phyloP scores from a whole-genome alignment of 2,888 invertebrate genomes.

The Microplitis deprimator region DNA sequence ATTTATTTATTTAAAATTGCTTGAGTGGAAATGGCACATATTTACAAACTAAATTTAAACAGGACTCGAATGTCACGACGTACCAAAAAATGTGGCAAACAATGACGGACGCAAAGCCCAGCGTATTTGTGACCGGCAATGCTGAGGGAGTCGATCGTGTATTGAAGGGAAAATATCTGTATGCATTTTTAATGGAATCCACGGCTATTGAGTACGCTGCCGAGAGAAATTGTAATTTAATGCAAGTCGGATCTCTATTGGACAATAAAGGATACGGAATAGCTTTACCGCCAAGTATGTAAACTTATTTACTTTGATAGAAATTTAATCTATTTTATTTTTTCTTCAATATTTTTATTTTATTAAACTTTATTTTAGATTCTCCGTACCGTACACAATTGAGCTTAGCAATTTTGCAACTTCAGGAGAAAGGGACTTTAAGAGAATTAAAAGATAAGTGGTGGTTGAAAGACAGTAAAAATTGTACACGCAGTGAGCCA shows the following conservation, averaged over 20 bases:
- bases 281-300: constrained; percentile 91
- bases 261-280: constrained; percentile 97
- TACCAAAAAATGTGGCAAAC: constrained; percentile 97
- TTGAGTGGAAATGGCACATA: neutral
- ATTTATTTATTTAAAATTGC: constrained; percentile 15
- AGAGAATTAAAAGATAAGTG: constrained; percentile 88
- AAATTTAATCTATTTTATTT: neutral
- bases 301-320: constrained; percentile 2
- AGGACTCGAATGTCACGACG: constrained; percentile 94
- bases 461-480: constrained; percentile 84
- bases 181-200: constrained; percentile 98
- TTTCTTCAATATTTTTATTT: neutral
- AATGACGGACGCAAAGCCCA: constrained; percentile 91
- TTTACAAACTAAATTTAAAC: constrained; percentile 54
- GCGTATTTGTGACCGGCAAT: constrained; percentile 89
- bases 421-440: constrained; percentile 91
- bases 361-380: constrained; percentile 72
- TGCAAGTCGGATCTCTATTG: constrained; percentile 91
- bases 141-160: constrained; percentile 93
- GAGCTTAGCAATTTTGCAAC: constrained; percentile 88
- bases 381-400: constrained; percentile 85
- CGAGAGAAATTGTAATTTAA: constrained; percentile 90
- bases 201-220: constrained; percentile 96
- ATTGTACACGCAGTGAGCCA: constrained; percentile 72
- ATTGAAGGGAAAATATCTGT: constrained; percentile 85